Percentiles rank a stretch among this genome's conserved stretches.
These are phyloP conservation scores for Notarius quadriscutis DNA, from an alignment of 2,113 vertebrate genomes.

Conservation along the genomic window DNA sequence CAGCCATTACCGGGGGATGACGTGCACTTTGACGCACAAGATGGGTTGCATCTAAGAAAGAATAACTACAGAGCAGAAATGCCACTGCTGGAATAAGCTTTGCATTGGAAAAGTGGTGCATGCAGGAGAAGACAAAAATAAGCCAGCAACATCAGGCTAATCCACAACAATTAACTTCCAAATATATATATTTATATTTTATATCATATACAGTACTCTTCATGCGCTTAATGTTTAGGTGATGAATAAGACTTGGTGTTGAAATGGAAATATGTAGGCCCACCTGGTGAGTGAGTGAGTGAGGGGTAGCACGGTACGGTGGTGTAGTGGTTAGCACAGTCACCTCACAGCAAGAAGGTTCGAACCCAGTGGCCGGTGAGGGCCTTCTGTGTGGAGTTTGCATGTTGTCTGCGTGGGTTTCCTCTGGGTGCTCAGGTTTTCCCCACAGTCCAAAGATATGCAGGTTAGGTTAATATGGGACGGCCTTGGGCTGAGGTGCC, in stretches of 20 bases:
- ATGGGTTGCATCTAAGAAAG: constrained; percentile 68
- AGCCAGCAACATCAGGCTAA: not conserved
- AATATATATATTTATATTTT: too few species aligned
- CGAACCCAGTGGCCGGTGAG: too few species aligned
- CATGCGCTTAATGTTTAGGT: not conserved
- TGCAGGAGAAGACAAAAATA: not conserved
- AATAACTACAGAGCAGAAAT: constrained; percentile 72
- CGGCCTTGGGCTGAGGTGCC: too few species aligned
- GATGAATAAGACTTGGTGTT: not conserved
- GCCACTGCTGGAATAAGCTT: constrained; percentile 54
- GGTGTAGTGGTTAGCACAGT: too few species aligned
- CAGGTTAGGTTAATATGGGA: too few species aligned
- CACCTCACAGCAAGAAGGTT: too few species aligned
- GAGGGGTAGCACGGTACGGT: too few species aligned
- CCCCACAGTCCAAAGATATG: too few species aligned
- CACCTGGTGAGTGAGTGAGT: too few species aligned
- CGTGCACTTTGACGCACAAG: constrained; percentile 78
- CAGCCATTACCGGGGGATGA: constrained; percentile 71
- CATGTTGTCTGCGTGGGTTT: too few species aligned
- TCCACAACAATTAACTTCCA: not conserved
- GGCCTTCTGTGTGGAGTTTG: too few species aligned
- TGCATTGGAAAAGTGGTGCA: constrained; percentile 48
- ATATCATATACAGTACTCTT: not conserved
- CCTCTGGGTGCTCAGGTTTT: too few species aligned
- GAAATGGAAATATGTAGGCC: not conserved